A percentile compares a stretch with the other conserved stretches of the same genome.
Conservation (phyloP, 2,113 vertebrate species). For the Lota lota region DNA sequence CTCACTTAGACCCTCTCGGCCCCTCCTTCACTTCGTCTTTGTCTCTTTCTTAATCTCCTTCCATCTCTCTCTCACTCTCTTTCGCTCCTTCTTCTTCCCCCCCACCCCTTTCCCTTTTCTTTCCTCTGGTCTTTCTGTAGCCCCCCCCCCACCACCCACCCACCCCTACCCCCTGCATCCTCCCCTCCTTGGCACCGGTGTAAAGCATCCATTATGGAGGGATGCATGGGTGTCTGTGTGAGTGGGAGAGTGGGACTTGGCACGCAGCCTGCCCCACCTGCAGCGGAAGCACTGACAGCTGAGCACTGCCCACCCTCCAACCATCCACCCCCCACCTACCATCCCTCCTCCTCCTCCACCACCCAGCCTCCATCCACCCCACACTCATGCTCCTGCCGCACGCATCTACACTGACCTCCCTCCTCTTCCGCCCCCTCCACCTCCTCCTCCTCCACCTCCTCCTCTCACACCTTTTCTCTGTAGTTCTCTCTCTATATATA, state of each 20-base stretch:
- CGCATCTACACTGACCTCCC: neutral
- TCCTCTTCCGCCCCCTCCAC: constrained; percentile 24
- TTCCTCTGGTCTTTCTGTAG: constrained; percentile 28
- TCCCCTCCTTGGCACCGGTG: constrained; percentile 65
- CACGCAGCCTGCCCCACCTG: constrained; percentile 76
- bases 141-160: constrained; percentile 42
- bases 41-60: constrained; percentile 42
- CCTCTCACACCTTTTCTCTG: constrained; percentile 45
- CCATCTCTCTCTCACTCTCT: neutral
- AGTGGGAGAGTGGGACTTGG: constrained; percentile 71
- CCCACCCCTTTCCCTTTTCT: constrained; percentile 39
- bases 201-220: constrained; percentile 79
- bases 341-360: no score
- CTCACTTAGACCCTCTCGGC: constrained; percentile 19
- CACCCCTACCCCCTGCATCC: constrained; percentile 31
- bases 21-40: constrained; percentile 26
- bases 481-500: constrained; percentile 23
- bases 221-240: constrained; percentile 77
- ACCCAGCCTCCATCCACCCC: no score
- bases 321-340: neutral
- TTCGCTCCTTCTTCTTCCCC: neutral
- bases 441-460: constrained; percentile 56
- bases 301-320: constrained; percentile 50
- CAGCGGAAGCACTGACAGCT: constrained; percentile 81
- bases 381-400: no score